These are phyloP conservation scores for Trachythela sp. DNA, from an alignment of 64 coral and sea anemone genomes.

Conservation along the genomic window DNA sequence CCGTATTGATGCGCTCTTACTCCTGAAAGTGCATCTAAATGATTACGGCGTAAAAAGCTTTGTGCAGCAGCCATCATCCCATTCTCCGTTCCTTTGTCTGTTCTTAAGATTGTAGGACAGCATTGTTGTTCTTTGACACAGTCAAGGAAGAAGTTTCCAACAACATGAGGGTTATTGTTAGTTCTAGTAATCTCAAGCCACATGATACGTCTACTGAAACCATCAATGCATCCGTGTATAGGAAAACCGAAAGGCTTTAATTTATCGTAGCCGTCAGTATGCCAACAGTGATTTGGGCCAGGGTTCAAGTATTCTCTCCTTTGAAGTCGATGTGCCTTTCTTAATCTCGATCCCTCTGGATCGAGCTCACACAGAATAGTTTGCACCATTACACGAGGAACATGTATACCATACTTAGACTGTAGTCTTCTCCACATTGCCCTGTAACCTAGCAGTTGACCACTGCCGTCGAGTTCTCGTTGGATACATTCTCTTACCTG, in stretches of 20 bases:
- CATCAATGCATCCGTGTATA: constrained; percentile 34
- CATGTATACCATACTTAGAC: background rate
- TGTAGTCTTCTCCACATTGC: background rate
- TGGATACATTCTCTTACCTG: background rate
- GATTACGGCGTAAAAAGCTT: background rate
- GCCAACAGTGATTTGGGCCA: background rate
- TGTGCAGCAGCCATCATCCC: background rate
- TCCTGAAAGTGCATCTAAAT: background rate
- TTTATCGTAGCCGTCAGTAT: background rate
- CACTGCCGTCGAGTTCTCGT: background rate
- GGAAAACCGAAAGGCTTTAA: background rate
- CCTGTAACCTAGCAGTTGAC: background rate
- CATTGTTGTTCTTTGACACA: background rate
- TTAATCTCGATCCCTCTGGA: background rate
- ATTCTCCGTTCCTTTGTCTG: constrained; percentile 32
- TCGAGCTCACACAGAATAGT: too few relatives aligned
- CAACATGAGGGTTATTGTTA: too few relatives aligned
- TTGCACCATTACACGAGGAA: background rate
- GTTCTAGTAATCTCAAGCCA: constrained; percentile 27
- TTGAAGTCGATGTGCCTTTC: background rate
- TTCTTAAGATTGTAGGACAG: background rate
- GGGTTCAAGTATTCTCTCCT: background rate
- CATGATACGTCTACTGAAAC: constrained; percentile 12
- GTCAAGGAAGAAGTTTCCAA: too few relatives aligned
- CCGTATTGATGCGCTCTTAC: background rate